Evolutionary conservation across 2,113 vertebrate species (phyloP).

Genomic region (Oostethus manadensis): DNA sequence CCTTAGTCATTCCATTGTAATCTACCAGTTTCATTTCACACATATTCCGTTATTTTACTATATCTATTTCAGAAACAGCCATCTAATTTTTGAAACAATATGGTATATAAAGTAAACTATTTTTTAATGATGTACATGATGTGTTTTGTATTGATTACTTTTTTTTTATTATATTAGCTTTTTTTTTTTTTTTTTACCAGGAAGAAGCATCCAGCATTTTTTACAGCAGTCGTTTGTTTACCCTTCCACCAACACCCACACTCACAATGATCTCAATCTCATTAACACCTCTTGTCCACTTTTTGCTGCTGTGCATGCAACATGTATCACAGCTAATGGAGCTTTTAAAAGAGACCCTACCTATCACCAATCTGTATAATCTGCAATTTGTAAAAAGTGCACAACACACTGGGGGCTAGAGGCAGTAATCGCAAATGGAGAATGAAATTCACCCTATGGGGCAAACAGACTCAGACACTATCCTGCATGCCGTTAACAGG

Average conservation of each 20-base stretch:
- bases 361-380: slow-evolving; percentile 37
- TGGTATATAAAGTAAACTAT: too few species aligned
- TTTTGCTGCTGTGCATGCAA: slow-evolving; percentile 47
- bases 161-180: too few species aligned
- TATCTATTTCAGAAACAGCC: too few species aligned
- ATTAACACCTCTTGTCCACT: slow-evolving; percentile 45
- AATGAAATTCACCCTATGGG: slow-evolving; percentile 56
- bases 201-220: not conserved
- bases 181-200: too few species aligned
- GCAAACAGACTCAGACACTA: slow-evolving; percentile 30
- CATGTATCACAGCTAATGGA: slow-evolving; percentile 41
- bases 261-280: slow-evolving; percentile 11
- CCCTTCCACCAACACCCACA: not conserved
- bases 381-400: slow-evolving; percentile 40
- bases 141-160: too few species aligned
- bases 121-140: too few species aligned
- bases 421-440: slow-evolving; percentile 44
- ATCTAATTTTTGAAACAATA: too few species aligned
- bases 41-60: too few species aligned
- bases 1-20: too few species aligned
- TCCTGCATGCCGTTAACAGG: slow-evolving; percentile 41
- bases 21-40: too few species aligned
- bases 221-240: not conserved
- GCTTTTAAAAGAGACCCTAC: slow-evolving; percentile 31
- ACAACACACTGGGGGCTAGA: slow-evolving; percentile 22